Evolutionary conservation across 2,797 vertebrate species (phyloP).

Genomic region (Acanthis flammea): DNA sequence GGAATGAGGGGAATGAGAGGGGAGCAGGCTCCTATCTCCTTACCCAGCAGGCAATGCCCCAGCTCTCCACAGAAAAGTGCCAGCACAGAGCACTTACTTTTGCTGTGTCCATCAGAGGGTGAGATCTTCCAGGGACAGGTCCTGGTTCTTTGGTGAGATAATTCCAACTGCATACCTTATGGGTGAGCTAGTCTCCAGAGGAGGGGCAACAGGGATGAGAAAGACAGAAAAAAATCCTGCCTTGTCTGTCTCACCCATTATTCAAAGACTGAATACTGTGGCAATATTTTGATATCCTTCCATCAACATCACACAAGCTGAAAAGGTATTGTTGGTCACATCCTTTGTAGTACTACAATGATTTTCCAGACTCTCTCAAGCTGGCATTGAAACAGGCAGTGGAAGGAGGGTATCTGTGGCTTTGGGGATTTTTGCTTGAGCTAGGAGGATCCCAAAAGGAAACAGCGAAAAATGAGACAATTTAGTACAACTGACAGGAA

Average conservation of each 20-base stretch:
- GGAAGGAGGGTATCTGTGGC: background rate
- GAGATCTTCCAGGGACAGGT: background rate
- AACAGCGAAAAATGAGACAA: constrained; percentile 19
- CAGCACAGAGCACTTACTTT: background rate
- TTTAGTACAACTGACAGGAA: constrained; percentile 21
- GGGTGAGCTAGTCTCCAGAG: background rate
- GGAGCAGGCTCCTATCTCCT: background rate
- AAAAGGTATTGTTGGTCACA: background rate
- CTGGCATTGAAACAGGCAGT: background rate
- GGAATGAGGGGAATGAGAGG: background rate
- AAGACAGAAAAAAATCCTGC: background rate
- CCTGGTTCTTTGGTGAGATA: background rate
- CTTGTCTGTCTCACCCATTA: background rate
- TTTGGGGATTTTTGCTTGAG: background rate
- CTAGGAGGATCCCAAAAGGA: background rate
- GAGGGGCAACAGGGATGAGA: background rate
- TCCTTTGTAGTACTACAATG: background rate
- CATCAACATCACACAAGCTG: background rate
- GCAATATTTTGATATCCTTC: background rate
- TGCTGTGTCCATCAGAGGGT: background rate
- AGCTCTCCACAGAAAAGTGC: background rate
- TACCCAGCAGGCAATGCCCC: background rate
- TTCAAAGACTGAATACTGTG: background rate
- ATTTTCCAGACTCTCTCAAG: background rate
- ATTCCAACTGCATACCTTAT: background rate